Evolutionary conservation across 1,140 invertebrate species (phyloP), one percentile per base, ranked within the genome.

Genomic region (Drosophila santomea): DNA sequence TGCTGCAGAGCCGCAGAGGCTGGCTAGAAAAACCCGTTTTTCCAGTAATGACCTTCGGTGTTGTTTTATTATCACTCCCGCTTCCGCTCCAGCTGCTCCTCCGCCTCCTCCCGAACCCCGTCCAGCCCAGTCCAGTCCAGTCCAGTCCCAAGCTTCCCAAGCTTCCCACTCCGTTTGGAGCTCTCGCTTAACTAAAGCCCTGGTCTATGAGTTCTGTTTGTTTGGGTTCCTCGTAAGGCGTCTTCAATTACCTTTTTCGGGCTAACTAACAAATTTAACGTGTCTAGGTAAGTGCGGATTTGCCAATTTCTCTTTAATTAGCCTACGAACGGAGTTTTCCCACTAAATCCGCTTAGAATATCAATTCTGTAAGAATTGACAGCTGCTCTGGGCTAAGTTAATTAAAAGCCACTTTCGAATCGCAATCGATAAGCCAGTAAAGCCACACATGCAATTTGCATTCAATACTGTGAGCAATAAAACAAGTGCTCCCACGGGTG

Each of bases 11-110:
- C 52, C 48, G 32, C 23, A 59, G 41, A 72, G 57, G 32, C 25
- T 55, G 57, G 59, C 52, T 48, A 39, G 47, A 73, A 55, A 82
- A 86, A 88, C 84, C 84, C 84, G 84, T 88, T 88, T 88, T 88
- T 89, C 84, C 84, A 88, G 84, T 88, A 88, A 88, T 88, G 84
- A 88, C 84, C 84, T 88, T 88, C 84, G 82, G 50, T 88, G 80
- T 80, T 83, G 80, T 71, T 88, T 88, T 90, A 89, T 80, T 71
- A 74, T 77, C 67, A 80, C 58, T 61, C 32, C 52, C 71, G 41
- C 45, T 58, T 58, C 39, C 62, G 47, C 74, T 43, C 59, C 20
- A 45, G 35, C 32, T 38, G 25, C 47, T 56, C 73, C 55, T 25
- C 20, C 39, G 14, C 14, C 50, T 28, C 23, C 23, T 15, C 14